Percentiles rank a stretch among this genome's conserved stretches.
These are phyloP conservation scores for Equus quagga DNA, from an alignment of 2,113 vertebrate genomes.

Conservation along the genomic window DNA sequence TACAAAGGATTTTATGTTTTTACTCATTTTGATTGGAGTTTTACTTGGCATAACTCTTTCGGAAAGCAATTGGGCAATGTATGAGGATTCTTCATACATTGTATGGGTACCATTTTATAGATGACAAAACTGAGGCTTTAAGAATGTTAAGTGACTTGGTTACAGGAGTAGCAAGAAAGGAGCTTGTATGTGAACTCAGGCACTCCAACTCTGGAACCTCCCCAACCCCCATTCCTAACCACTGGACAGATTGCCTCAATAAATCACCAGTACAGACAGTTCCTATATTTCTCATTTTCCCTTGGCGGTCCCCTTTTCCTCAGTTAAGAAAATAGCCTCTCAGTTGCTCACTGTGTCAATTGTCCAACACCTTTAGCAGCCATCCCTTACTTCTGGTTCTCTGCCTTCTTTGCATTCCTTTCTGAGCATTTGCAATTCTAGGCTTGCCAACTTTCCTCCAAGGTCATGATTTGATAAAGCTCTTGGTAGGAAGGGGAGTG, in stretches of 20 bases:
- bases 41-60: background rate
- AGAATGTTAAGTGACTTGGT: background rate
- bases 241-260: background rate
- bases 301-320: background rate
- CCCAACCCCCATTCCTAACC: background rate
- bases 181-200: background rate
- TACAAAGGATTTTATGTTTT: background rate
- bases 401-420: background rate
- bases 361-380: background rate
- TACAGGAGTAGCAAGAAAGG: background rate
- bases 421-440: background rate
- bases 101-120: background rate
- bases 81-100: background rate
- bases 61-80: background rate
- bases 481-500: background rate
- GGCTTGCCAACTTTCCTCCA: background rate
- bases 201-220: background rate
- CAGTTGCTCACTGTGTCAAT: accelerated
- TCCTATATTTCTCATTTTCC: background rate
- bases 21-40: background rate
- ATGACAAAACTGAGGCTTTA: background rate
- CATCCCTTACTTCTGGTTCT: background rate
- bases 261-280: too few species aligned
- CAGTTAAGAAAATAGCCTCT: background rate
- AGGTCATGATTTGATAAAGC: background rate